Conservation (phyloP, 2,888 invertebrate species). For the Oligia latruncula region DNA sequence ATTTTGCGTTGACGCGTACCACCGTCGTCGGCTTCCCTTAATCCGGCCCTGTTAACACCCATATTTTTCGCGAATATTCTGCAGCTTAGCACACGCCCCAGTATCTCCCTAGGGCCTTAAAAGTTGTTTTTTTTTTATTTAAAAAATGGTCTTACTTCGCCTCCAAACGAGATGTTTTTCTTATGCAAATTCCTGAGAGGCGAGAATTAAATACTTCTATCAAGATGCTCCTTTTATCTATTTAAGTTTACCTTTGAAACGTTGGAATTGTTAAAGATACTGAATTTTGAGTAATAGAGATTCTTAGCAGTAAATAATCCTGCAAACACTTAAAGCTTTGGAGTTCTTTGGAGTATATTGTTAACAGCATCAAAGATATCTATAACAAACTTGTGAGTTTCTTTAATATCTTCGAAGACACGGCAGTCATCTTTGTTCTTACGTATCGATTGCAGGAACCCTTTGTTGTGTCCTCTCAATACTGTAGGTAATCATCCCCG, state of each 20-base stretch:
- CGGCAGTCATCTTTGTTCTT: neutral
- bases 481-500: neutral
- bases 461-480: neutral
- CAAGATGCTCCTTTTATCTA: conserved; percentile 52
- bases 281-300: conserved; percentile 9
- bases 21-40: conserved; percentile 26
- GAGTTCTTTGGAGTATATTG: conserved; percentile 35
- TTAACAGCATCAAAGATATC: conserved; percentile 41
- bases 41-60: conserved; percentile 62
- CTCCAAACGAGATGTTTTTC: conserved; percentile 64
- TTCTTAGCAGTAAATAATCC: conserved; percentile 45
- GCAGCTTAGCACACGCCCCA: conserved; percentile 42
- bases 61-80: conserved; percentile 61
- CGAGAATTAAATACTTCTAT: conserved; percentile 62
- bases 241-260: conserved; percentile 36
- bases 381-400: conserved; percentile 27
- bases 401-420: conserved; percentile 10
- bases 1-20: conserved; percentile 44
- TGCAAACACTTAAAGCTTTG: conserved; percentile 32
- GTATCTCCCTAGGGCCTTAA: conserved; percentile 47
- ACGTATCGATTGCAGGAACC: conserved; percentile 8
- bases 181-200: conserved; percentile 68
- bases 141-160: conserved; percentile 58
- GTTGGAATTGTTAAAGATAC: conserved; percentile 24
- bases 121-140: conserved; percentile 54